These are phyloP conservation scores for Chloropsis hardwickii DNA, from an alignment of 2,113 vertebrate species.

Conservation along the genomic window DNA sequence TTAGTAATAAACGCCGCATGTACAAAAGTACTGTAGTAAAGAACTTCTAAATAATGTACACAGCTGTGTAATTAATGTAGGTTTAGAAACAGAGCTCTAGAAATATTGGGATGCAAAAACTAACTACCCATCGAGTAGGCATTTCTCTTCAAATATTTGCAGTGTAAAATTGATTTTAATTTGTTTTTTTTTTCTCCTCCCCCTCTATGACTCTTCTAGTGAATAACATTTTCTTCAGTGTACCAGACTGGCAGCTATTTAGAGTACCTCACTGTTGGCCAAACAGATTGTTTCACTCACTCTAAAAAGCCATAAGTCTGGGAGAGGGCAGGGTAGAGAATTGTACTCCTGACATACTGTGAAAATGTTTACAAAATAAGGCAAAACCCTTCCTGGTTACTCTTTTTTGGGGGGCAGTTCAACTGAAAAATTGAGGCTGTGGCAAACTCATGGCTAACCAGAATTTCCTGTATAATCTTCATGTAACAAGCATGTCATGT, in stretches of 20 bases:
- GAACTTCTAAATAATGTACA: slow-evolving; percentile 86
- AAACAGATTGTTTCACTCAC: slow-evolving; percentile 25
- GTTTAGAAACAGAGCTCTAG: slow-evolving; percentile 75
- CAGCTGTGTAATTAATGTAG: slow-evolving; percentile 76
- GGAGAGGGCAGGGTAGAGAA: slow-evolving; percentile 30
- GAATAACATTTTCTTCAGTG: slow-evolving; percentile 61
- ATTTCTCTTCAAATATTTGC: slow-evolving; percentile 57
- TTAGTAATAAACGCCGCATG: slow-evolving; percentile 85
- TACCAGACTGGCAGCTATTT: slow-evolving; percentile 65
- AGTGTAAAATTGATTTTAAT: slow-evolving; percentile 8
- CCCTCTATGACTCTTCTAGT: not conserved
- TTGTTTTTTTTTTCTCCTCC: not conserved
- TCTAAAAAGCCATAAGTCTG: slow-evolving; percentile 81
- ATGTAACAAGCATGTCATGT: not conserved
- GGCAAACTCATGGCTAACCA: not conserved
- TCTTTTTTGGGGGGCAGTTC: not conserved
- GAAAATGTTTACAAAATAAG: slow-evolving; percentile 72
- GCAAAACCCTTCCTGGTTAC: not conserved
- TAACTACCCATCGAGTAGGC: slow-evolving; percentile 33
- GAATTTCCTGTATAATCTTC: not conserved
- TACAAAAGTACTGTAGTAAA: slow-evolving; percentile 83
- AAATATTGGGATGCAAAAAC: slow-evolving; percentile 80
- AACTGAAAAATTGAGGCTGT: not conserved
- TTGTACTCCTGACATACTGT: slow-evolving; percentile 62
- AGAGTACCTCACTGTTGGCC: slow-evolving; percentile 63